These are phyloP conservation scores for Betta splendens DNA, from an alignment of 2,797 vertebrate species.

Conservation along the genomic window DNA sequence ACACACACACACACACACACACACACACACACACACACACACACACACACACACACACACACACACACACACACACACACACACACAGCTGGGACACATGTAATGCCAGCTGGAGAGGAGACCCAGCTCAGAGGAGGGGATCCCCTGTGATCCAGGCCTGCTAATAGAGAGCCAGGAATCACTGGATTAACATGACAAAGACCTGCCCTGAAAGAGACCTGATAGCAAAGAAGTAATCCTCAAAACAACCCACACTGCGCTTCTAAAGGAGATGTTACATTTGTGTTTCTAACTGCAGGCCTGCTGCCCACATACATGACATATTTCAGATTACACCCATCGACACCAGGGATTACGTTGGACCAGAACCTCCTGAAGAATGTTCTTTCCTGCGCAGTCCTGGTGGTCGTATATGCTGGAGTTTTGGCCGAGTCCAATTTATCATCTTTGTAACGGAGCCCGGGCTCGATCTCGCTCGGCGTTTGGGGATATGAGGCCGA, in stretches of 20 bases:
- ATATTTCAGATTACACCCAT: no score
- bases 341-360: no score
- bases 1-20: no score
- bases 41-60: no score
- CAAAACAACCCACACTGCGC: conserved; percentile 31
- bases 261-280: conserved; percentile 18
- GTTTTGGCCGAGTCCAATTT: not conserved
- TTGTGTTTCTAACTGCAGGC: conserved; percentile 13
- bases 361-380: no score
- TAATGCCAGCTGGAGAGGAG: conserved; percentile 59
- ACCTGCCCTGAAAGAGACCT: conserved; percentile 52
- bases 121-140: conserved; percentile 49
- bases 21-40: no score
- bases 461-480: conserved; percentile 14
- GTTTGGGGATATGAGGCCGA: conserved; percentile 26
- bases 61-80: conserved; percentile 14
- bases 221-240: conserved; percentile 63
- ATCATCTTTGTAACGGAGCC: conserved; percentile 9
- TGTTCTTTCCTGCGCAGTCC: no score
- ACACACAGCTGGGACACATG: conserved; percentile 29
- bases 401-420: not conserved
- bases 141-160: conserved; percentile 58
- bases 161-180: conserved; percentile 63
- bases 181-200: conserved; percentile 75
- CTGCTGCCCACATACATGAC: not conserved